These are phyloP conservation scores for Orthosia gothica DNA, from an alignment of 2,888 invertebrate genomes.

Conservation along the genomic window DNA sequence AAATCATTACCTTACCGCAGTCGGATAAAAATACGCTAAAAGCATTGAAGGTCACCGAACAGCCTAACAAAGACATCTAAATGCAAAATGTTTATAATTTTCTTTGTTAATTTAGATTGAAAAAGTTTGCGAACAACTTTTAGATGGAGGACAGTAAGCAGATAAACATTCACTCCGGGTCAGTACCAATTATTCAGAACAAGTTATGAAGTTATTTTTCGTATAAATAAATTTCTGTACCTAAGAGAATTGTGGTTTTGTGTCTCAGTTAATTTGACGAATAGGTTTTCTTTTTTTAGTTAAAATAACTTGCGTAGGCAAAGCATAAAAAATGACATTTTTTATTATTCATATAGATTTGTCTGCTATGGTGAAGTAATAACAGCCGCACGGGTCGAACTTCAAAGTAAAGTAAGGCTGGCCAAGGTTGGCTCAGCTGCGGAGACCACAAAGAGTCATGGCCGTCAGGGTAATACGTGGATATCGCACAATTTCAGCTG, in stretches of 20 bases:
- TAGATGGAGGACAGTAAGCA: constrained; percentile 26
- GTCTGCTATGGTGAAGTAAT: too few relatives aligned
- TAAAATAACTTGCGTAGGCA: too few relatives aligned
- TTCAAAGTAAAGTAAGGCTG: too few relatives aligned
- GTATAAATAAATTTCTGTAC: constrained; percentile 44
- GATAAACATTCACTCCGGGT: constrained; percentile 50
- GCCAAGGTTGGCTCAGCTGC: too few relatives aligned
- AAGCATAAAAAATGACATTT: too few relatives aligned
- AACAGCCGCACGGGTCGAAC: too few relatives aligned
- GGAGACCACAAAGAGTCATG: too few relatives aligned
- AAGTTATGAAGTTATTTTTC: constrained; percentile 52
- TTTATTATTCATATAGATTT: too few relatives aligned
- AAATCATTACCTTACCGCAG: too few relatives aligned
- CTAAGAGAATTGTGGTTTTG: constrained; percentile 11
- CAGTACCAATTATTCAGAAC: constrained; percentile 48
- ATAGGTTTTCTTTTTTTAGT: neutral
- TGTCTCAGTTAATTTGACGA: neutral
- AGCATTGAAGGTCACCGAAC: constrained; percentile 10
- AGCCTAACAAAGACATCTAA: constrained; percentile 30
- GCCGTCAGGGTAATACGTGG: too few relatives aligned
- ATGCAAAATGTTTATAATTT: constrained; percentile 57
- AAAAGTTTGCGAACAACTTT: constrained; percentile 51
- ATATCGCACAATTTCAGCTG: too few relatives aligned
- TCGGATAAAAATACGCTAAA: neutral
- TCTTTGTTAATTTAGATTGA: constrained; percentile 63